Percentiles rank a stretch among this genome's conserved stretches.
Conservation (phyloP, 2,797 vertebrate genomes). For the Chelidonichthys spinosus region DNA sequence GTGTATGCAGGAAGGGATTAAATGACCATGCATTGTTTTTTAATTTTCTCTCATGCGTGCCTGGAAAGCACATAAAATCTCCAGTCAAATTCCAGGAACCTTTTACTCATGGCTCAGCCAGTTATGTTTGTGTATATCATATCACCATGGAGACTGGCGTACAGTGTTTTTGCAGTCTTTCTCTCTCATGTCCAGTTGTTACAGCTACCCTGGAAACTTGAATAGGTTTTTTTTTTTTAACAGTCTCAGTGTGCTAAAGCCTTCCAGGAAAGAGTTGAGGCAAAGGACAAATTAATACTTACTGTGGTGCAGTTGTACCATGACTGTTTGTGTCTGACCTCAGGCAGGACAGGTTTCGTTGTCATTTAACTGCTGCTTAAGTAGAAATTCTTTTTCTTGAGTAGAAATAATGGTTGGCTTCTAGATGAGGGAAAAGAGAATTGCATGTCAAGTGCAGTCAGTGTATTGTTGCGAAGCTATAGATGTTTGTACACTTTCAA, state of each 20-base stretch:
- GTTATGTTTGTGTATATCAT: slow-evolving; percentile 25
- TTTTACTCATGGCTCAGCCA: slow-evolving; percentile 47
- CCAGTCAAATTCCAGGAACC: slow-evolving; percentile 51
- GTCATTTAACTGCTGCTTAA: no score
- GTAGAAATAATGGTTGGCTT: no score
- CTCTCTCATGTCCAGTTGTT: slow-evolving; percentile 4
- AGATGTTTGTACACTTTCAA: no score
- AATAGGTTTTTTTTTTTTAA: background rate
- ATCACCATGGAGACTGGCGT: slow-evolving; percentile 33
- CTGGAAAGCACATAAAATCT: slow-evolving; percentile 44
- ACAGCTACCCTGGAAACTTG: slow-evolving; percentile 1
- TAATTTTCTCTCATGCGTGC: slow-evolving; percentile 28
- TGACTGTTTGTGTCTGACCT: slow-evolving; percentile 22
- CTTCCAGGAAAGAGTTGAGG: slow-evolving; percentile 6
- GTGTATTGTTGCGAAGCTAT: no score
- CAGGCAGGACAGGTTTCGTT: no score
- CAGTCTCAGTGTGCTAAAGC: background rate
- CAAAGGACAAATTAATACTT: slow-evolving; percentile 25
- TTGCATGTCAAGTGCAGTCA: no score
- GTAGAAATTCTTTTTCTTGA: no score
- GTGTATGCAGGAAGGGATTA: slow-evolving; percentile 58
- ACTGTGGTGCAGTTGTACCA: slow-evolving; percentile 24
- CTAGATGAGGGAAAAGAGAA: no score
- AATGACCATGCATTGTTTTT: slow-evolving; percentile 61
- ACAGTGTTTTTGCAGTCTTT: background rate